Conservation (phyloP, 2,888 invertebrate genomes). For the Mythimna loreyi region DNA sequence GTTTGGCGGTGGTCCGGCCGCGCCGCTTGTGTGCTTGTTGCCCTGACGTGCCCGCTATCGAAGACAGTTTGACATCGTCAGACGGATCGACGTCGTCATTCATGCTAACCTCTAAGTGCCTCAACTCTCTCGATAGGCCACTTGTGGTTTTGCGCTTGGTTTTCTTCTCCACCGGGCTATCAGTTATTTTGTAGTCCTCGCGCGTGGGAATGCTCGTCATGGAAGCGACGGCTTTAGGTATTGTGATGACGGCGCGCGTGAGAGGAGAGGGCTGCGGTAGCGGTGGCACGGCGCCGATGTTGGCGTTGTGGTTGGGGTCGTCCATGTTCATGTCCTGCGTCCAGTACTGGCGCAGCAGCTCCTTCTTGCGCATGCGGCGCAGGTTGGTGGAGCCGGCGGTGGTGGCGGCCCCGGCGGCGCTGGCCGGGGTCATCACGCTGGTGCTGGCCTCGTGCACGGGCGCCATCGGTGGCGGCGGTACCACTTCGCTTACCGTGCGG, state of each 20-base stretch:
- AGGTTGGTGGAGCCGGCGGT: conserved; percentile 93
- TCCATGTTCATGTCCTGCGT: conserved; percentile 97
- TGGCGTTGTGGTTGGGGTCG: conserved; percentile 90
- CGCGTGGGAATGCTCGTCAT: conserved; percentile 96
- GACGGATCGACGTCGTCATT: conserved; percentile 89
- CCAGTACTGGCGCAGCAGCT: conserved; percentile 95
- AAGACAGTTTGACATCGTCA: conserved; percentile 80
- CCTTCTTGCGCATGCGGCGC: conserved; percentile 97
- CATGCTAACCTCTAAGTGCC: conserved; percentile 91
- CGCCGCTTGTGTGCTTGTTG: conserved; percentile 77
- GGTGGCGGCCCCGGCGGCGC: conserved; percentile 82
- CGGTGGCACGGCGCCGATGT: conserved; percentile 86
- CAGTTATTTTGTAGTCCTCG: conserved; percentile 94
- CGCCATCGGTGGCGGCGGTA: conserved; percentile 82
- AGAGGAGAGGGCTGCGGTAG: conserved; percentile 91
- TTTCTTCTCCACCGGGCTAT: conserved; percentile 93
- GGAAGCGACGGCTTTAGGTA: conserved; percentile 97
- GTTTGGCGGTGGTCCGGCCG: conserved; percentile 77
- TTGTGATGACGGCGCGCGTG: conserved; percentile 94
- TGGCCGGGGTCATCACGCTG: conserved; percentile 81
- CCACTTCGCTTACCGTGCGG: conserved; percentile 83
- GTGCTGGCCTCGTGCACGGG: conserved; percentile 81
- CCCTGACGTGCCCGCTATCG: conserved; percentile 67
- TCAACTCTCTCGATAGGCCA: conserved; percentile 91
- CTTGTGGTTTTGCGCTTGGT: conserved; percentile 89